These are phyloP conservation scores for Lycopodina hypogea DNA, from an alignment of 37 sponge, comb jelly and placozoan genomes.

Conservation along the genomic window DNA sequence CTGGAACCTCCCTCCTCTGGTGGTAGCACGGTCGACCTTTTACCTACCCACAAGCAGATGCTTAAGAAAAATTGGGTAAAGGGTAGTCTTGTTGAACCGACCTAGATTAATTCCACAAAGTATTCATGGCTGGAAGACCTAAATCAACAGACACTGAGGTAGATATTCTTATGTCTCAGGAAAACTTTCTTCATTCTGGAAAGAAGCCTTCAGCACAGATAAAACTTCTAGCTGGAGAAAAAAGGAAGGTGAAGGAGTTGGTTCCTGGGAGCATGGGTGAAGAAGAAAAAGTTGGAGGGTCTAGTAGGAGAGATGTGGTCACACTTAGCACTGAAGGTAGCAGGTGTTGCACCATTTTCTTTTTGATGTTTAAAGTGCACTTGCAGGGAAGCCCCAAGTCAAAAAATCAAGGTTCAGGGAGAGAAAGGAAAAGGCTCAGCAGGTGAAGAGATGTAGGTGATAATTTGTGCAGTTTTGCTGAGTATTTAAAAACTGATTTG, in stretches of 20 bases:
- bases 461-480: no score
- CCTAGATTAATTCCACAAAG: no score
- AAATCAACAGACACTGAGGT: slow-evolving; percentile 69
- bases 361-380: background rate
- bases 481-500: background rate
- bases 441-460: background rate
- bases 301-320: slow-evolving; percentile 37
- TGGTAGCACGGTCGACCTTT: no score
- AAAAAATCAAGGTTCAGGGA: slow-evolving; percentile 67
- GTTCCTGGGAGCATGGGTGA: background rate
- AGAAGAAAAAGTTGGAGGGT: background rate
- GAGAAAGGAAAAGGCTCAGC: slow-evolving; percentile 4
- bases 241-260: slow-evolving; percentile 14
- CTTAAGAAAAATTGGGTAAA: no score
- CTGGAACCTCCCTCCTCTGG: no score
- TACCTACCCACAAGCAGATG: no score
- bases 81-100: no score
- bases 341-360: background rate
- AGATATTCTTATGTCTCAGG: slow-evolving; percentile 71
- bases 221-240: slow-evolving; percentile 17
- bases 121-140: slow-evolving; percentile 77
- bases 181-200: slow-evolving; percentile 56
- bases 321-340: slow-evolving; percentile 10
- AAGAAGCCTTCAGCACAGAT: slow-evolving; percentile 48
- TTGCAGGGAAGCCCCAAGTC: slow-evolving; percentile 11